Evolutionary conservation across 2,797 vertebrate genomes (phyloP), one percentile per base, ranked within the genome.

Genomic region (Denticeps clupeoides): DNA sequence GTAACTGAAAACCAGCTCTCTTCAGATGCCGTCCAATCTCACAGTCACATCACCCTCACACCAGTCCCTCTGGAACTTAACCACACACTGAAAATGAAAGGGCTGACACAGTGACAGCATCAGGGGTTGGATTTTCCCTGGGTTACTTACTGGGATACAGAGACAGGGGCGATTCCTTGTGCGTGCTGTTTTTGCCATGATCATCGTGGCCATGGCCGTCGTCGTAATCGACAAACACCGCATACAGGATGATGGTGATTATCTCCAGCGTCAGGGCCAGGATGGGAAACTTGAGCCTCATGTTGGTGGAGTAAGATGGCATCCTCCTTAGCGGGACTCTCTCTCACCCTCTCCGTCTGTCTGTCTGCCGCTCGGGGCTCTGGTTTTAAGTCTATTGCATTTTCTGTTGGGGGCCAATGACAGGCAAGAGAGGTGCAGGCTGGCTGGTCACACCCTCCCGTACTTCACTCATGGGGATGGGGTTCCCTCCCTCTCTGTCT

Each of bases 71-170:
- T 8, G 7, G 18, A 35, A 7, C 35, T 33, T 33, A 13, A 13
- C 33, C 3, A 9, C 16, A 2, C 3, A 27, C 4, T 11, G 27
- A 28, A 28, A 18, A 9, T 21, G 35, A 18, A 16, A 5, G 21
- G 35, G 19, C 13, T 4, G 25, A 10, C 8, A 2, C 11, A 5
- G 4, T n/a, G 31, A n/a, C 10, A 25, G 27, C 25, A 38, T 40
- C 12, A 25, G 3, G 2, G 10, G 6, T n/a, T 24, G 4, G 6
- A 11, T 13, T 41, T 4, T 6, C 5, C 12, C 9, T 19, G 22
- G 6, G 52, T 35, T 67, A 95, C 94, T 95, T 83, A 98, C 92
- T 42, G 56, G 90, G 83, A 44, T 97, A 93, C 41, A 88, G 79
- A 0, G 45, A 16, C 73, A 85, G 51, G 3, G 69, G 74, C 0